A percentile compares a stretch with the other conserved stretches of the same genome.
These are phyloP conservation scores for Parazoanthus darwini DNA, from an alignment of 92 coral and sea anemone species.

Conservation along the genomic window DNA sequence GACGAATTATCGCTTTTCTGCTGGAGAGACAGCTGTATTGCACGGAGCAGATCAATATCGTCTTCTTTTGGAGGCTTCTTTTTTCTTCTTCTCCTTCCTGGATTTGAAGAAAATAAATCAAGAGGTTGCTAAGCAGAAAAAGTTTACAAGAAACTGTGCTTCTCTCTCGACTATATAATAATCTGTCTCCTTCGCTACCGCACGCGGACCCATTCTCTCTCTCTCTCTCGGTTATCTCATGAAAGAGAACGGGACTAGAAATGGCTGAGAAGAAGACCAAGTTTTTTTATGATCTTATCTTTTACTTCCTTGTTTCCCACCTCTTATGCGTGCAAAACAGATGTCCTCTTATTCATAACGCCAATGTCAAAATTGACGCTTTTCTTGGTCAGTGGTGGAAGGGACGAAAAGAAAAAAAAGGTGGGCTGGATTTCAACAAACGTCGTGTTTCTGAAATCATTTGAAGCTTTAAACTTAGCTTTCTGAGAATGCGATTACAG, in stretches of 20 bases:
- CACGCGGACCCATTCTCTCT: neutral
- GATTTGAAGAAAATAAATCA: neutral
- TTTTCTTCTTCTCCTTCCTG: constrained; percentile 49
- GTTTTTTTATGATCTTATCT: neutral
- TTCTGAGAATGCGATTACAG: neutral
- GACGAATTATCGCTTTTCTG: constrained; percentile 48
- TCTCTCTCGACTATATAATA: no score
- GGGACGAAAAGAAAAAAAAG: no score
- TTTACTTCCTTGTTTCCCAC: no score
- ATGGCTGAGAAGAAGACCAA: no score
- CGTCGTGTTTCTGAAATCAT: no score
- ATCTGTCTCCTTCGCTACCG: no score
- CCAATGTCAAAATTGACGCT: neutral
- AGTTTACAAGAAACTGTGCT: no score
- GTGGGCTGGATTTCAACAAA: no score
- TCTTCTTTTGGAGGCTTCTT: constrained; percentile 47
- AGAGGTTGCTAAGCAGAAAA: neutral
- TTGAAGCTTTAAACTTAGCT: no score
- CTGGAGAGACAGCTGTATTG: constrained; percentile 74
- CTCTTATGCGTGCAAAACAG: neutral
- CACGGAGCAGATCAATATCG: constrained; percentile 74
- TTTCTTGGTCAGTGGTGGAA: no score
- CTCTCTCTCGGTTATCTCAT: neutral
- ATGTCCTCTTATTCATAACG: neutral
- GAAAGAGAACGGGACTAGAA: neutral